Percentiles rank a stretch among this genome's conserved stretches.
Evolutionary conservation across 2,888 invertebrate genomes (phyloP).

Genomic region (Plemyria rubiginata): DNA sequence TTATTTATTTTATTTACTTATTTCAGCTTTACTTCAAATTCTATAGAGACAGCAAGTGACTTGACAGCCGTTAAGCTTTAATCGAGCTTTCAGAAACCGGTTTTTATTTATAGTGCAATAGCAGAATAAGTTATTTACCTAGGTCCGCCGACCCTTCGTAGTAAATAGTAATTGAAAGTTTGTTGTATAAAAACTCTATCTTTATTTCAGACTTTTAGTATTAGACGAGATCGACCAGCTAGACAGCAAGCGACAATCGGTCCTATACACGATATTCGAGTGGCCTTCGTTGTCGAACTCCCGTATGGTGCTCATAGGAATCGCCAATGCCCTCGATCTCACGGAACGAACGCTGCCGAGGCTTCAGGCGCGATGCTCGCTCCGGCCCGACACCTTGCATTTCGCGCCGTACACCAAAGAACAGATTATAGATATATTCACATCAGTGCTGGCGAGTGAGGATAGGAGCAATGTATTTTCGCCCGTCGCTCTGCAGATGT

Average conservation of each 20-base stretch:
- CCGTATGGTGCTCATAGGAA: conserved; percentile 92
- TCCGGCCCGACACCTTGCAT: conserved; percentile 91
- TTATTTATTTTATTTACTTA: too few species aligned
- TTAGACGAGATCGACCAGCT: conserved; percentile 98
- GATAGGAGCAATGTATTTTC: conserved; percentile 90
- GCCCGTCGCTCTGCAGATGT: conserved; percentile 93
- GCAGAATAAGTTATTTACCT: too few species aligned
- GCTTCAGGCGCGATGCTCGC: conserved; percentile 90
- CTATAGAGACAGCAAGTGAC: too few species aligned
- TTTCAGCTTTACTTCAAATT: too few species aligned
- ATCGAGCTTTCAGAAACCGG: too few species aligned
- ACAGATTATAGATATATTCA: conserved; percentile 95
- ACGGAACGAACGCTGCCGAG: conserved; percentile 95
- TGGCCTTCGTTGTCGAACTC: conserved; percentile 92
- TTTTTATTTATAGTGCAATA: too few species aligned
- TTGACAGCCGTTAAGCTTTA: too few species aligned
- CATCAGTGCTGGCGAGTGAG: conserved; percentile 89
- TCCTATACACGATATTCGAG: conserved; percentile 96
- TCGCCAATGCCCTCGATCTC: conserved; percentile 97
- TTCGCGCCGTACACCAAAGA: conserved; percentile 96
- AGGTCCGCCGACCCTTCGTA: too few species aligned
- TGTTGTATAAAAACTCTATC: conserved; percentile 1
- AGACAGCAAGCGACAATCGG: conserved; percentile 91
- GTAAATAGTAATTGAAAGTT: too few species aligned
- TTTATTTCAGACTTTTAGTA: conserved; percentile 88